Base-by-base conservation (phyloP, 2,888 invertebrate genomes). In the Dryadula phaetusa region DNA sequence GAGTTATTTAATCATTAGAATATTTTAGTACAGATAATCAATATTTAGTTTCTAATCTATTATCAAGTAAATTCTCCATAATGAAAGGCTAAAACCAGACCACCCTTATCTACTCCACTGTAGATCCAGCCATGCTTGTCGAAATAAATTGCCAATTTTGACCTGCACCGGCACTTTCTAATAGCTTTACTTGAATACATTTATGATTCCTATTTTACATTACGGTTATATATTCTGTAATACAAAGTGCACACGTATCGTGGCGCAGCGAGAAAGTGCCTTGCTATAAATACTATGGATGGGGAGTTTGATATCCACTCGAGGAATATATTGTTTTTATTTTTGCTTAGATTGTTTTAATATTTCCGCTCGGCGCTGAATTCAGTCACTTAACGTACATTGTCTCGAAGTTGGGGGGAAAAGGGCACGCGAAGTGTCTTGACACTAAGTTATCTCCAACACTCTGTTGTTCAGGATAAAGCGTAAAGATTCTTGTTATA, bases 111-210 rank as follows among this genome's bases (percentile, higher is more conserved):
- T 84, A 79, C 80, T 85, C 84, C 84, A 80, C 80, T 79, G 73
- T 69, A 70, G 69, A 74, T 73, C 70, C 74, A 73, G 70, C 62
- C 68, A 64, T 74, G 71, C 74, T 74, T 72, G 76, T 77, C 66
- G 76, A 80, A 80, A 83, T 86, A 88, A 88, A 88, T 88, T 88
- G 88, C 72, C 87, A 88, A 88, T 87, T 87, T 87, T 85, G 81
- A 84, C 83, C 84, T 83, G 84, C 82, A 83, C 75, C 79, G 49
- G 58, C 28, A 49, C 62, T 42, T 44, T 52, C 42, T 60, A 42
- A 63, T 70, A 62, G 64, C 67, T 64, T 52, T 16, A 37, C 44
- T n/a, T 14, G 20, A 18, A 32, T 60, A 32, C 28, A 60, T 32
- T 54, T 60, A 60, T 44, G 20, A 60, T n/a, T 44, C 25, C 32